These are phyloP conservation scores for Scalopus aquaticus DNA, from an alignment of 2,113 vertebrate species.

Conservation along the genomic window DNA sequence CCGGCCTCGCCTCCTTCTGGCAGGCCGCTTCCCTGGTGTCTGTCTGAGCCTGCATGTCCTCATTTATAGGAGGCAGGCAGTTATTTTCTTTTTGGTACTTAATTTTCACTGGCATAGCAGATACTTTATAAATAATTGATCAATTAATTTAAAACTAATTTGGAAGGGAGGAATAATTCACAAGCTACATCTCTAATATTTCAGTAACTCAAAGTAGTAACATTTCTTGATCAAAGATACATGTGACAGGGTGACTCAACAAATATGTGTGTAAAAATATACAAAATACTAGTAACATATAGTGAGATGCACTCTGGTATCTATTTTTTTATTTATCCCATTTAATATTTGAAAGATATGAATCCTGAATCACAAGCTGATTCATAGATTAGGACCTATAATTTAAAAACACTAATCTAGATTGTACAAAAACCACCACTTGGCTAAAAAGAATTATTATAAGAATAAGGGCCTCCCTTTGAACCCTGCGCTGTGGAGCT, in stretches of 20 bases:
- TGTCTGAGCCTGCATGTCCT: background rate
- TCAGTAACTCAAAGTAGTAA: background rate
- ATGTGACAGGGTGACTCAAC: background rate
- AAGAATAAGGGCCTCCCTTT: no score
- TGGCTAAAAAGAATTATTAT: no score
- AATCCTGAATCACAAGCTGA: background rate
- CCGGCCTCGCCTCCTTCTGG: background rate
- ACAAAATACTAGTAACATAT: background rate
- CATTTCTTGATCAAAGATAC: background rate
- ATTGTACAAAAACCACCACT: background rate
- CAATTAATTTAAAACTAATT: conserved; percentile 17
- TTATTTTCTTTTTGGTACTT: background rate
- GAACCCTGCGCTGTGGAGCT: no score
- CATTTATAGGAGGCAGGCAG: background rate
- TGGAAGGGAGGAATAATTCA: background rate
- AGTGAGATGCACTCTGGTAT: background rate
- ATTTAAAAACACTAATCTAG: background rate
- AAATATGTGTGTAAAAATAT: background rate
- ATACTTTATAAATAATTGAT: background rate
- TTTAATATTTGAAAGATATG: background rate
- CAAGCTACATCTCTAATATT: background rate
- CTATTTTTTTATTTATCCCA: background rate
- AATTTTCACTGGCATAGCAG: background rate
- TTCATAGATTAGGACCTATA: background rate
- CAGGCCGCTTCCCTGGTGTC: no score